A percentile compares a stretch with the other conserved stretches of the same genome.
Conservation (phyloP, 2,888 invertebrate genomes). For the Ischnura elegans region DNA sequence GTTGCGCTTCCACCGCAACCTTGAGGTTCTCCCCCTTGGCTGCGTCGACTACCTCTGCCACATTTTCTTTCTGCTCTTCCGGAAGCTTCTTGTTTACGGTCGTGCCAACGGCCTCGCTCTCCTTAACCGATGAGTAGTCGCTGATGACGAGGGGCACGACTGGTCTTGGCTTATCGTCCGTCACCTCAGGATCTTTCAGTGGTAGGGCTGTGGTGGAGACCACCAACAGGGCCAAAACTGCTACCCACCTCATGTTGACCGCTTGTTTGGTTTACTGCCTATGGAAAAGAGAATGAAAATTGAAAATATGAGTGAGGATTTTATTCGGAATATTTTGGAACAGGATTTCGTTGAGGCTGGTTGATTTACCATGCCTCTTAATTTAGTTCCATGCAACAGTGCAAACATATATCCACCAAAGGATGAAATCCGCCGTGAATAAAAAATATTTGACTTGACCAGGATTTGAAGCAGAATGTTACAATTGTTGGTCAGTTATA, state of each 20-base stretch:
- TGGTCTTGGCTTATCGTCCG: slow-evolving; percentile 72
- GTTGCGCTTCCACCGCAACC: slow-evolving; percentile 16
- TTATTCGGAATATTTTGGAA: neutral
- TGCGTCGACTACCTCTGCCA: slow-evolving; percentile 67
- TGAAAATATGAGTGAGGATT: neutral
- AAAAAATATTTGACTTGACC: too few species aligned
- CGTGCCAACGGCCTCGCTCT: slow-evolving; percentile 70
- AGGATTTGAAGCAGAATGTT: too few species aligned
- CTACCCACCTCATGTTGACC: slow-evolving; percentile 82
- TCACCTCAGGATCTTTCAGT: slow-evolving; percentile 80
- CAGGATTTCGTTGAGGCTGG: too few species aligned
- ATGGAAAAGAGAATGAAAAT: neutral
- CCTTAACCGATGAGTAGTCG: slow-evolving; percentile 77
- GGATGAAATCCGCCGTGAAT: too few species aligned
- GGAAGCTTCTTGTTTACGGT: slow-evolving; percentile 68
- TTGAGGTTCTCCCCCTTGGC: slow-evolving; percentile 42
- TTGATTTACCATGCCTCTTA: too few species aligned
- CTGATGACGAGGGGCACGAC: slow-evolving; percentile 77
- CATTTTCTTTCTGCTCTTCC: slow-evolving; percentile 70
- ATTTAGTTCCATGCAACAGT: too few species aligned
- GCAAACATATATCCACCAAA: too few species aligned
- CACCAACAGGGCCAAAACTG: slow-evolving; percentile 82
- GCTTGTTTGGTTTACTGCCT: slow-evolving; percentile 15
- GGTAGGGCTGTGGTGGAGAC: slow-evolving; percentile 81
- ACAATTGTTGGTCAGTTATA: too few species aligned